A percentile compares a stretch with the other conserved stretches of the same genome.
phyloP scores from a whole-genome alignment of 2,797 vertebrate genomes.

The Gadopsis marmoratus region DNA sequence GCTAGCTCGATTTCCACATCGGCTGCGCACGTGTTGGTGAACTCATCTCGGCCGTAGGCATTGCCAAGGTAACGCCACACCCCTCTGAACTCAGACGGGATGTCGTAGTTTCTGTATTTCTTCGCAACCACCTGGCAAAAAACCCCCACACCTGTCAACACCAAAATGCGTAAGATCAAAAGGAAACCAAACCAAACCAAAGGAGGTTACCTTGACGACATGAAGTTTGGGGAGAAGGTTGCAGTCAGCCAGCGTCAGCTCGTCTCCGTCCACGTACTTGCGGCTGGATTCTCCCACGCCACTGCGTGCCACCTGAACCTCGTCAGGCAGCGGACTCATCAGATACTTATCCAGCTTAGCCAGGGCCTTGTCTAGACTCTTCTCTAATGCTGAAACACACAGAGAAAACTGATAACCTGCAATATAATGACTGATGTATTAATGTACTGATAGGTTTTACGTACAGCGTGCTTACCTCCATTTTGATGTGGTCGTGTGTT shows the following conservation, averaged over 20 bases:
- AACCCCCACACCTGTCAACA: not conserved
- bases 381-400: constrained; percentile 88
- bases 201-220: constrained; percentile 91
- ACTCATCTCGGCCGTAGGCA: constrained; percentile 92
- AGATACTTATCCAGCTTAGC: constrained; percentile 93
- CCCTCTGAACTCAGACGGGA: constrained; percentile 91
- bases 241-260: constrained; percentile 95
- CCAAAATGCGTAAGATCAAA: not conserved
- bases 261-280: constrained; percentile 95
- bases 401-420: too few species aligned
- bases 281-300: constrained; percentile 83
- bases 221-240: constrained; percentile 99
- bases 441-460: not conserved
- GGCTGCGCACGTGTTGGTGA: constrained; percentile 95
- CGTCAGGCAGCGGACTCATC: constrained; percentile 88
- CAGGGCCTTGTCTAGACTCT: constrained; percentile 90
- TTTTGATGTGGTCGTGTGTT: constrained; percentile 93
- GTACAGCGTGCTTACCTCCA: constrained; percentile 75
- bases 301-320: constrained; percentile 78
- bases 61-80: constrained; percentile 95
- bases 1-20: constrained; percentile 94
- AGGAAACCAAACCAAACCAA: not conserved
- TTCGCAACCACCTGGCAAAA: constrained; percentile 91
- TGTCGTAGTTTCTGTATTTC: constrained; percentile 95
- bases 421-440: too few species aligned